Percentiles rank a stretch among this genome's conserved stretches.
Conservation (phyloP, 64 coral and sea anemone species). For the Porites australiensis region DNA sequence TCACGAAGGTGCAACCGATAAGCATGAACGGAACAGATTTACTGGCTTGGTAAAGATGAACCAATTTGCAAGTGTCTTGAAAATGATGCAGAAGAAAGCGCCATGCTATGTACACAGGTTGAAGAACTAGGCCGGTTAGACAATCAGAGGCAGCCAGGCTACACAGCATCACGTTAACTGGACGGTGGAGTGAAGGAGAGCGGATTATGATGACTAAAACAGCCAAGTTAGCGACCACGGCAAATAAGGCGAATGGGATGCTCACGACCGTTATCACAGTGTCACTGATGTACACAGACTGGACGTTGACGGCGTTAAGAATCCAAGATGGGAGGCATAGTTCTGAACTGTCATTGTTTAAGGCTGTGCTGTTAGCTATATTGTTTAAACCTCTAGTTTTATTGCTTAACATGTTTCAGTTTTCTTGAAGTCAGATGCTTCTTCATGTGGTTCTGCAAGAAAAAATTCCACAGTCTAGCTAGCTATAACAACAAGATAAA, state of each 20-base stretch:
- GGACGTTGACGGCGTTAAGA: neutral
- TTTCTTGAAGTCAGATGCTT: too few species aligned
- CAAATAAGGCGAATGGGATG: neutral
- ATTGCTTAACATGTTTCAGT: neutral
- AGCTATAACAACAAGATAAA: too few species aligned
- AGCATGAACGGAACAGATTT: too few species aligned
- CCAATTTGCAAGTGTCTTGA: too few species aligned
- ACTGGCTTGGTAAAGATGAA: too few species aligned
- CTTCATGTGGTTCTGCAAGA: too few species aligned
- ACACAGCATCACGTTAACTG: constrained; percentile 18
- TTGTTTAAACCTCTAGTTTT: neutral
- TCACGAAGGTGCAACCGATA: too few species aligned
- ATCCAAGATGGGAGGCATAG: neutral
- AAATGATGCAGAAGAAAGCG: too few species aligned
- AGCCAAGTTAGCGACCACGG: neutral
- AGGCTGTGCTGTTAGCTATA: neutral
- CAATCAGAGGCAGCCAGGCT: neutral
- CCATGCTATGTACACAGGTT: too few species aligned
- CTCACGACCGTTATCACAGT: neutral
- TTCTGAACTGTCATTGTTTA: neutral
- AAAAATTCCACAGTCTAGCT: too few species aligned
- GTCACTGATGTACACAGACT: neutral
- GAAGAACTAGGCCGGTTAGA: neutral
- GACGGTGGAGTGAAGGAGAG: neutral
- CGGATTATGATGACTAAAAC: constrained; percentile 1